Evolutionary conservation across 37 sponge, comb jelly and placozoan genomes (phyloP), one percentile per base, ranked within the genome.

Genomic region (Diacarnus erythraeanus): DNA sequence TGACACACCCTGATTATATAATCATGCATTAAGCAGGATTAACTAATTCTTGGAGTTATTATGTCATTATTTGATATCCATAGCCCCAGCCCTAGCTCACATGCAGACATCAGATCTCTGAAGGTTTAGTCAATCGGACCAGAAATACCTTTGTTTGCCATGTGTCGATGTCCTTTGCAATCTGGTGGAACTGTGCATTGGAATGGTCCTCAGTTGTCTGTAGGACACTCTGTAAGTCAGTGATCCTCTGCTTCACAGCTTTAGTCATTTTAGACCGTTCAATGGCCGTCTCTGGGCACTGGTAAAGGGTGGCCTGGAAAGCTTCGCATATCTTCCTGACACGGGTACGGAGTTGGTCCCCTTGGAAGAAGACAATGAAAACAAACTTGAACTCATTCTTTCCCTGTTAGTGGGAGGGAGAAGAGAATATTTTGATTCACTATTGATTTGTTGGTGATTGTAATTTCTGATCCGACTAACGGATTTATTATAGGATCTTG

Each of bases 281-380:
- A 20, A 68, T 59, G 18, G 87, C 79, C 26, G 84, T 90, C 61
- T 95, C 93, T 21, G 97, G 97, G 78, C 97, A 97, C 69, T 95
- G 95, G 81, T 97, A 97, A 38, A 94, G 88, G 72, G 97, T 97
- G 41, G 97, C 97, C 42, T 85, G 87, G 70, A 90, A 97, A 33
- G 97, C 99, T 64, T 99, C 99, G 70, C 99, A 99, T 38, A 99
- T 99, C 83, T 96, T 99, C 87, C 81, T 99, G 64, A 99, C 97
- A 26, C 97, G 80, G 27, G 76, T 83, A 42, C 91, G 74, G 42
- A 99, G 87, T 71, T 96, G 95, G 70, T 99, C 97, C 77, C 99
- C 99, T 87, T 96, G 95, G 81, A 99, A 99, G 93, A 97, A 99
- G 35, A 99, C 71, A 51, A 99, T 91, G 80, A 99, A 99, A 60